phyloP scores from a whole-genome alignment of 2,888 invertebrate genomes.

The Acheta domesticus region DNA sequence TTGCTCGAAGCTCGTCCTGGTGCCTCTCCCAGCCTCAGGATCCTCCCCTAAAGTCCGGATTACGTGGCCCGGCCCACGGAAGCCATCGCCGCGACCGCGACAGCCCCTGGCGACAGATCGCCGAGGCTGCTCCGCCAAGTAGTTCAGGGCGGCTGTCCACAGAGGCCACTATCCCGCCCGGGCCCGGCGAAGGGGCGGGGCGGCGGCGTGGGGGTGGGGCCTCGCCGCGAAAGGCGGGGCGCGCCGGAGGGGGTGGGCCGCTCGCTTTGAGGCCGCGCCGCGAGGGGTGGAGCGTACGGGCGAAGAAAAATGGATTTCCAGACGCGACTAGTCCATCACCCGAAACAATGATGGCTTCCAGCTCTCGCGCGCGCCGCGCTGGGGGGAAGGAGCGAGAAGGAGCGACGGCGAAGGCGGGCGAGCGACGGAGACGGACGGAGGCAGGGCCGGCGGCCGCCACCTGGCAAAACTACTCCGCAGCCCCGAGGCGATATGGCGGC shows the following conservation, averaged over 20 bases:
- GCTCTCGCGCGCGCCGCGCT: background rate
- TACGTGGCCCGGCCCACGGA: background rate
- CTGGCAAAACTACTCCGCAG: constrained; percentile 1
- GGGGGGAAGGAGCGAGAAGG: no score
- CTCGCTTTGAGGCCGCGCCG: background rate
- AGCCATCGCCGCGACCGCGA: constrained; percentile 18
- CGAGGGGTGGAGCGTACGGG: constrained; percentile 32
- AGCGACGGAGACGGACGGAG: background rate
- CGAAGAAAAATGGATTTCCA: constrained; percentile 27
- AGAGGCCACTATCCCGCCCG: constrained; percentile 31
- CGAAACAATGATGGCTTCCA: constrained; percentile 31
- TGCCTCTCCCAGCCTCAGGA: no score
- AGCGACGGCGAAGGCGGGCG: background rate
- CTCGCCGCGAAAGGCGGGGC: constrained; percentile 22
- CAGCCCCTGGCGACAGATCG: constrained; percentile 7
- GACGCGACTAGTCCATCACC: constrained; percentile 30
- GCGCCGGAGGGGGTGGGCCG: constrained; percentile 26
- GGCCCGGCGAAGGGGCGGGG: constrained; percentile 27
- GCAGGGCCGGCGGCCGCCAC: background rate
- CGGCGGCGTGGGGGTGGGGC: constrained; percentile 25
- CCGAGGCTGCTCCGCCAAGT: constrained; percentile 22
- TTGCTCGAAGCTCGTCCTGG: no score
- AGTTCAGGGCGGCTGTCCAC: constrained; percentile 28
- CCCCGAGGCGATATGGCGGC: background rate
- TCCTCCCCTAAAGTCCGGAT: no score